phyloP scores from a whole-genome alignment of 2,797 vertebrate species.

The Philypnodon macrostomus region DNA sequence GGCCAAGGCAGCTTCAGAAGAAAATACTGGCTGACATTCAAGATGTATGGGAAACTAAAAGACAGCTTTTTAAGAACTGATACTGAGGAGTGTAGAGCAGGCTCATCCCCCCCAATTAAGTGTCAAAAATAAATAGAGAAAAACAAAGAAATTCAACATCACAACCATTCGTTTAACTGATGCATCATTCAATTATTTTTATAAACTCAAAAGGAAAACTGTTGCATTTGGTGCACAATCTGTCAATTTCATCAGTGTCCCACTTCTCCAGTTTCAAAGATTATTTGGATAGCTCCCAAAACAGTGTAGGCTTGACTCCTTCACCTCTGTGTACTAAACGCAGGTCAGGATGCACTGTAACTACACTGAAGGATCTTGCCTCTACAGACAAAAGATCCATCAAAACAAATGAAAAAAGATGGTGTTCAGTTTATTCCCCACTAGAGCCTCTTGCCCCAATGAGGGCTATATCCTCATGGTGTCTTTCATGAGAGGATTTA shows the following conservation, averaged over 20 bases:
- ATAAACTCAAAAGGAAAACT: slow-evolving; percentile 55
- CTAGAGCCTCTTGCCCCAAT: slow-evolving; percentile 61
- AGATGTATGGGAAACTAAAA: slow-evolving; percentile 45
- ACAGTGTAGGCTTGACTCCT: slow-evolving; percentile 40
- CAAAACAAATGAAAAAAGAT: slow-evolving; percentile 23
- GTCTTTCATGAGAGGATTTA: slow-evolving; percentile 50
- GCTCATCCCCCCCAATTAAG: slow-evolving; percentile 52
- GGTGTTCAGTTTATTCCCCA: slow-evolving; percentile 60
- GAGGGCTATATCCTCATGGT: slow-evolving; percentile 61
- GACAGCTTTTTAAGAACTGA: slow-evolving; percentile 61
- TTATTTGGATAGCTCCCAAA: slow-evolving; percentile 42
- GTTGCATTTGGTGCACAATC: slow-evolving; percentile 59
- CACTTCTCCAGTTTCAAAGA: slow-evolving; percentile 42
- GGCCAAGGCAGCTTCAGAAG: slow-evolving; percentile 79
- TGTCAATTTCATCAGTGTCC: slow-evolving; percentile 40
- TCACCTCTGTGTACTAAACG: slow-evolving; percentile 55
- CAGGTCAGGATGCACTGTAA: slow-evolving; percentile 54
- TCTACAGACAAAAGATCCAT: slow-evolving; percentile 38
- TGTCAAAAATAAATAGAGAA: slow-evolving; percentile 69
- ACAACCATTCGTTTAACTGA: slow-evolving; percentile 62
- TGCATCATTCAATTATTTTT: slow-evolving; percentile 44
- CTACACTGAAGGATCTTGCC: slow-evolving; percentile 44
- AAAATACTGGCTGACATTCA: slow-evolving; percentile 77
- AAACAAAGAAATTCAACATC: slow-evolving; percentile 55
- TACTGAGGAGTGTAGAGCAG: slow-evolving; percentile 74